Evolutionary conservation across 37 sponge, comb jelly and placozoan genomes (phyloP), one percentile per base, ranked within the genome.

Genomic region (Beroe ovata): DNA sequence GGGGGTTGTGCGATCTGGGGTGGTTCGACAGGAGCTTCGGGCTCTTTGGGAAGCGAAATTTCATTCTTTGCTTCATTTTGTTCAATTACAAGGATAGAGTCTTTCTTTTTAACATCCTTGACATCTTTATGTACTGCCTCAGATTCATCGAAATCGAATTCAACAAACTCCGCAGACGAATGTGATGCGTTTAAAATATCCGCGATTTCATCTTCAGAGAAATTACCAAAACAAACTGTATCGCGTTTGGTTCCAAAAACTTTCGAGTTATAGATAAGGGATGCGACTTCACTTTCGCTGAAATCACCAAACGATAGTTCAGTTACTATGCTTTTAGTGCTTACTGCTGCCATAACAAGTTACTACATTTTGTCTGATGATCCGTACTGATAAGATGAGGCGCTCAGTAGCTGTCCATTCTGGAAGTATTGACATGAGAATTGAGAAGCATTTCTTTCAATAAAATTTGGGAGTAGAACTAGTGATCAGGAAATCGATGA

Each of bases 271-370:
- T 77, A 42, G 8, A 77, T 77, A 4, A 77, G 20, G 3, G 84
- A 77, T 77, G 42, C 84, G 1, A 77, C 84, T 35, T 77, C 84
- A 26, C 84, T 77, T 25, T 77, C 54, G 22, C 54, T 77, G 25
- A 77, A 77, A 77, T 77, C 84, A 19, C 84, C 84, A 42, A 77
- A 77, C 22, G 33, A 21, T 16, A 77, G 38, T 23, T 77, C 84
- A 21, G 84, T 42, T 42, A 29, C 54, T 29, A 11, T 6, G 54
- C 54, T 47, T 16, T 47, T n/a, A n/a, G n/a, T 58, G 59, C 59
- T 16, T 39, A 77, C 19, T 4, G 84, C 41, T 77, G 84, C 84
- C 84, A 77, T 77, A 33, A 34, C 28, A 62, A 25, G 63, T 62
- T n/a, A 62, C 63, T 28, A 62, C 63, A 62, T 25, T 4, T 28